Conservation (phyloP, 2,113 vertebrate genomes). For the Calidris pugnax region DNA sequence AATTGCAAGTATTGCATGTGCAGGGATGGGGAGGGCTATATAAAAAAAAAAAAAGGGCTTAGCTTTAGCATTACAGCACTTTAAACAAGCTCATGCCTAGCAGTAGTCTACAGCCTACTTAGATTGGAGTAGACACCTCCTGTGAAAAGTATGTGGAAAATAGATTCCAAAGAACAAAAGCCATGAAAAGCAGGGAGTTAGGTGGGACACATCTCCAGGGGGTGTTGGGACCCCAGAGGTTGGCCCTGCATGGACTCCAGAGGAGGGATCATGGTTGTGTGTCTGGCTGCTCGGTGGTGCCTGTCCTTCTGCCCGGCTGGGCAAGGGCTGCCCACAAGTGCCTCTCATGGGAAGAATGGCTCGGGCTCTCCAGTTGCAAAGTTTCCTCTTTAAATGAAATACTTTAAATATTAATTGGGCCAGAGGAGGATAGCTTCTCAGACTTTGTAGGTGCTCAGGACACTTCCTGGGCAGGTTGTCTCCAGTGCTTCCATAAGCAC, state of each 20-base stretch:
- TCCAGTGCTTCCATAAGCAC: background rate
- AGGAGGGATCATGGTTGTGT: accelerated
- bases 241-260: background rate
- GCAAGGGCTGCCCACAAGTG: background rate
- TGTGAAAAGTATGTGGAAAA: background rate
- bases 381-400: background rate
- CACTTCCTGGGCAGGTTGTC: background rate
- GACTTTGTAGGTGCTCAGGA: background rate
- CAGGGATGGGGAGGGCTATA: background rate
- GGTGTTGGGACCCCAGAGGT: accelerated
- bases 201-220: background rate
- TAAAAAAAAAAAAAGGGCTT: background rate
- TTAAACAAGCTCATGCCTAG: background rate
- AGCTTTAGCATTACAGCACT: background rate
- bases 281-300: accelerated
- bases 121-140: background rate
- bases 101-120: background rate
- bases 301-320: background rate
- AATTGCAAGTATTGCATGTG: background rate
- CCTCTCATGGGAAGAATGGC: background rate
- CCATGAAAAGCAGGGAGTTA: background rate
- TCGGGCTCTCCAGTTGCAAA: background rate
- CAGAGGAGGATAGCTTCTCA: background rate
- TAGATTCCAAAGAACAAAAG: background rate
- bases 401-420: background rate